Evolutionary conservation across 2,113 vertebrate genomes (phyloP).

Genomic region (Nicator chloris): DNA sequence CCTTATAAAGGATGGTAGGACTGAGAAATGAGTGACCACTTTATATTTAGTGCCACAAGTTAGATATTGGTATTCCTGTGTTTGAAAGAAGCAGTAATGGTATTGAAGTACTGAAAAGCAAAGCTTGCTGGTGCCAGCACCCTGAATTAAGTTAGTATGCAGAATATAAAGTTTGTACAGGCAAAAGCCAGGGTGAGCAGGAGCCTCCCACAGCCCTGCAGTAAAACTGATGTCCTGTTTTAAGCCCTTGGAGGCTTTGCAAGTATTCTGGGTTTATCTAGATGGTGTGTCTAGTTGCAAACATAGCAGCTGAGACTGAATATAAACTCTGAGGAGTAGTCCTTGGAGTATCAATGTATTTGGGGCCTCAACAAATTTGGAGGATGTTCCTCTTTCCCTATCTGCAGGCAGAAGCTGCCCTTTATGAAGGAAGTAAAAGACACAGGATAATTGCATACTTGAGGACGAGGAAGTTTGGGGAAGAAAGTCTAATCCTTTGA

Average conservation of each 20-base stretch:
- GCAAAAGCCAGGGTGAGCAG: neutral
- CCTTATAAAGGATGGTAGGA: neutral
- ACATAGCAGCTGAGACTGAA: neutral
- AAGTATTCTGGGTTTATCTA: neutral
- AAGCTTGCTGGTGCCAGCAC: neutral
- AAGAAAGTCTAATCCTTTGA: neutral
- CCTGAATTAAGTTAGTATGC: neutral
- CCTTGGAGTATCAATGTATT: neutral
- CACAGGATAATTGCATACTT: neutral
- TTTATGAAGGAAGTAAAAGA: neutral
- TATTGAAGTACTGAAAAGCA: neutral
- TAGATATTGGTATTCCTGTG: neutral
- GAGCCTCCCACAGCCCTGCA: neutral
- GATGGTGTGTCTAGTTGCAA: neutral
- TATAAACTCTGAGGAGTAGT: neutral
- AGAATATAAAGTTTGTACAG: neutral
- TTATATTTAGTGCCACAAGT: neutral
- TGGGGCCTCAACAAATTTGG: neutral
- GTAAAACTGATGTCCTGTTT: neutral
- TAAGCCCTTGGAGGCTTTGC: neutral
- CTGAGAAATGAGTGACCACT: neutral
- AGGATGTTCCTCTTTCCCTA: neutral
- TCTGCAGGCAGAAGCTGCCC: neutral
- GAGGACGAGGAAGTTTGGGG: neutral
- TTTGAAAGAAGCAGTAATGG: neutral